Evolutionary conservation across 2,113 vertebrate genomes (phyloP).

Genomic region (Hymenochirus boettgeri): DNA sequence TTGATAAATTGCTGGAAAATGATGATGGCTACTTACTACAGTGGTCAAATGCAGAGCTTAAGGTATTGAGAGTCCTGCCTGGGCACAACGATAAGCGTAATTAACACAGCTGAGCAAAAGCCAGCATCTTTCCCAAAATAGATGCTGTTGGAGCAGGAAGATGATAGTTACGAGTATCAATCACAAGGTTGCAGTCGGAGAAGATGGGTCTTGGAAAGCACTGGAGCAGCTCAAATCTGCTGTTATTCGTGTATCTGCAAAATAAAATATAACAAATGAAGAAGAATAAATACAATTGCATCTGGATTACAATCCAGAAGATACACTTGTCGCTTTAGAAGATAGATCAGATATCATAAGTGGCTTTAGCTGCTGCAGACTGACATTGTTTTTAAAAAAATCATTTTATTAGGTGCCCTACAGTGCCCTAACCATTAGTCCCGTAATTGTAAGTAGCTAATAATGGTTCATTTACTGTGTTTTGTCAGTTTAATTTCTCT

Average conservation of each 20-base stretch:
- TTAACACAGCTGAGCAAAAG: slow-evolving; percentile 24
- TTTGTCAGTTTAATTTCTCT: background rate
- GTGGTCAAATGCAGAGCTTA: slow-evolving; percentile 13
- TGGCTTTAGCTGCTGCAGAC: too few relatives aligned
- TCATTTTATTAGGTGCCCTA: too few relatives aligned
- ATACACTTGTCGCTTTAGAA: too few relatives aligned
- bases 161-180: slow-evolving; percentile 25
- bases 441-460: too few relatives aligned
- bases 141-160: slow-evolving; percentile 10
- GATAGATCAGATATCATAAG: too few relatives aligned
- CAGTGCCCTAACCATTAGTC: too few relatives aligned
- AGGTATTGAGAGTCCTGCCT: slow-evolving; percentile 1
- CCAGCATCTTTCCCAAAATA: slow-evolving; percentile 1
- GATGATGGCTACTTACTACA: slow-evolving; percentile 19
- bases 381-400: too few relatives aligned
- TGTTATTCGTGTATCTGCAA: background rate
- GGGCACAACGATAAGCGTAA: slow-evolving; percentile 32
- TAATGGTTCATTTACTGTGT: too few relatives aligned
- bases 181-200: slow-evolving; percentile 18
- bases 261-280: background rate
- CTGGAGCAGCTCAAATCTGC: slow-evolving; percentile 3
- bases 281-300: background rate
- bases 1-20: too few relatives aligned
- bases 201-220: slow-evolving; percentile 22
- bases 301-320: too few relatives aligned